These are phyloP conservation scores for Stictocephala bisonia DNA, from an alignment of 2,888 invertebrate genomes.

Conservation along the genomic window DNA sequence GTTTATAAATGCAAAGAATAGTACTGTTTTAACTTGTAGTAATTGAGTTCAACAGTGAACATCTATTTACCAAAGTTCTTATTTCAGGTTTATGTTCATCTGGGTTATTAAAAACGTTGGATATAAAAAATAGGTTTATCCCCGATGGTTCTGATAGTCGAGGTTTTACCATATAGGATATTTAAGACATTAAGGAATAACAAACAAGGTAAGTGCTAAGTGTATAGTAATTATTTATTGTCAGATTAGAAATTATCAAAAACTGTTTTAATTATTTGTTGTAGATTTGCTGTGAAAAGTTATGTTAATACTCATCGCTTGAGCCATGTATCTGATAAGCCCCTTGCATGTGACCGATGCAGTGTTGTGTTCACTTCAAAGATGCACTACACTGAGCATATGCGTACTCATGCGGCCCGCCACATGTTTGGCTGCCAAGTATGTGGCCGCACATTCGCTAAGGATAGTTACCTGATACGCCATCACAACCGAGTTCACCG, in stretches of 20 bases:
- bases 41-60: too few relatives aligned
- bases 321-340: constrained; percentile 83
- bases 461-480: constrained; percentile 81
- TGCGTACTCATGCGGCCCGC: constrained; percentile 73
- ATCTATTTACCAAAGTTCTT: too few relatives aligned
- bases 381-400: constrained; percentile 80
- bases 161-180: too few relatives aligned
- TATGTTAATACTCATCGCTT: constrained; percentile 84
- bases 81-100: too few relatives aligned
- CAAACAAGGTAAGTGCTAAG: too few relatives aligned
- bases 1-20: too few relatives aligned
- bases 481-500: constrained; percentile 83
- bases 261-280: neutral
- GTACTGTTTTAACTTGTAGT: too few relatives aligned
- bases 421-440: constrained; percentile 80
- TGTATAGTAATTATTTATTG: too few relatives aligned
- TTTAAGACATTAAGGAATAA: too few relatives aligned
- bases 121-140: too few relatives aligned
- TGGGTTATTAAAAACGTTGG: too few relatives aligned
- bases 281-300: constrained; percentile 78
- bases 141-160: too few relatives aligned
- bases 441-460: constrained; percentile 79
- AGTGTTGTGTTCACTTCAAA: constrained; percentile 80
- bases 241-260: neutral
- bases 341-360: constrained; percentile 77